Percentiles rank a stretch among this genome's conserved stretches.
These are phyloP conservation scores for Glossosoma conforme DNA, from an alignment of 1,140 invertebrate species.

Conservation along the genomic window DNA sequence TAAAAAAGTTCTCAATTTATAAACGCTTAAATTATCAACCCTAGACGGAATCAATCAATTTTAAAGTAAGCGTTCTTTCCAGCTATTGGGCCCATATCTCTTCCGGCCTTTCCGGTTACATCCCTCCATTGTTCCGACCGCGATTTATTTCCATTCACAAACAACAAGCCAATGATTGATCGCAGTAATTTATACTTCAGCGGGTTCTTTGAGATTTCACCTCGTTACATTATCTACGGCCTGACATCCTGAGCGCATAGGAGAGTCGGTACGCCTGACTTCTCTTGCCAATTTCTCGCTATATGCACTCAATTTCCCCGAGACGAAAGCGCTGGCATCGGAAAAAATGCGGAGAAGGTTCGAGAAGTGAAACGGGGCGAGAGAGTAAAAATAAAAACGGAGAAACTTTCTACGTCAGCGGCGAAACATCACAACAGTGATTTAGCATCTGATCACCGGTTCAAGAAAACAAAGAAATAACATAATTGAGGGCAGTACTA, in stretches of 20 bases:
- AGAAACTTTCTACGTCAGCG: no score
- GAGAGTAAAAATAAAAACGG: constrained; percentile 15
- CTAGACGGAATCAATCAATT: no score
- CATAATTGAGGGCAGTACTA: no score
- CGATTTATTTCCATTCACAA: constrained; percentile 19
- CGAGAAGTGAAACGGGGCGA: not conserved
- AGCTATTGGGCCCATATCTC: no score
- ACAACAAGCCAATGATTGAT: constrained; percentile 22
- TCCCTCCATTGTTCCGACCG: no score
- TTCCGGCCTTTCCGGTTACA: no score
- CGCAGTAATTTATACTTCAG: constrained; percentile 20
- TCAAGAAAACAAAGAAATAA: no score
- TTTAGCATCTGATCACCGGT: no score
- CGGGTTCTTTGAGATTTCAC: constrained; percentile 19
- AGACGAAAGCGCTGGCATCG: constrained; percentile 14
- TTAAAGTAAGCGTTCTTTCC: no score
- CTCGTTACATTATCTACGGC: constrained; percentile 14
- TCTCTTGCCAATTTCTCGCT: constrained; percentile 19
- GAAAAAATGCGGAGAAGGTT: constrained; percentile 9
- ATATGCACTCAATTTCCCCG: constrained; percentile 20
- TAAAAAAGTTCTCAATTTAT: no score
- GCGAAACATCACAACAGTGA: no score
- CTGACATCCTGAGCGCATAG: constrained; percentile 4
- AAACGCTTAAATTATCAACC: no score
- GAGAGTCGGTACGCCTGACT: constrained; percentile 8